Conservation (phyloP, 2,888 invertebrate genomes). For the Odiellus spinosus region DNA sequence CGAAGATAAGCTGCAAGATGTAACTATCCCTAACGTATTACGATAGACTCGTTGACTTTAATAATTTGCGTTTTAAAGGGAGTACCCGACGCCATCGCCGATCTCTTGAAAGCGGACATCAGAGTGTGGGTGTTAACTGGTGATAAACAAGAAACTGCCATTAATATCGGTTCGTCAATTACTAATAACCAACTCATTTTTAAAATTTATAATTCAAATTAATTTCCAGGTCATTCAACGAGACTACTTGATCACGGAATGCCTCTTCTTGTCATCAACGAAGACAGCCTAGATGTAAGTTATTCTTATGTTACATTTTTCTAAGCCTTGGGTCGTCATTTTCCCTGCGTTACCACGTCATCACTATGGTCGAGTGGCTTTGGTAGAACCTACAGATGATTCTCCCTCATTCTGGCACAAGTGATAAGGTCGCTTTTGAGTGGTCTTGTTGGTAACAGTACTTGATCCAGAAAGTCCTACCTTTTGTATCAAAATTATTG, state of each 20-base stretch:
- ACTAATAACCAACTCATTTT: neutral
- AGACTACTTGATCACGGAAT: constrained; percentile 59
- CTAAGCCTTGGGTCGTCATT: no score
- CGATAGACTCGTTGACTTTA: neutral
- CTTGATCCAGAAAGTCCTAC: no score
- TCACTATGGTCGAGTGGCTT: no score
- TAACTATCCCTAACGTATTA: constrained; percentile 21
- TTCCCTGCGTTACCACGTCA: neutral
- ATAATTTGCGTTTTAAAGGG: constrained; percentile 31
- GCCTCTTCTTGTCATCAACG: constrained; percentile 75
- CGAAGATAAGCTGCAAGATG: constrained; percentile 86
- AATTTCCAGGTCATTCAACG: constrained; percentile 59
- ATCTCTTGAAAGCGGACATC: constrained; percentile 81
- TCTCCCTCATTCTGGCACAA: no score
- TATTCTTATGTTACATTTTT: no score
- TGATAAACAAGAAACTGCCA: constrained; percentile 98
- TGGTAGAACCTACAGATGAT: neutral
- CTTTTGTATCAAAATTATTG: no score
- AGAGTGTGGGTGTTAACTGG: constrained; percentile 96
- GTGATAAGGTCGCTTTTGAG: no score
- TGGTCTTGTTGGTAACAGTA: no score
- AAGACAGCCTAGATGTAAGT: constrained; percentile 77
- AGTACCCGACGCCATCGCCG: constrained; percentile 90
- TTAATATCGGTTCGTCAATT: constrained; percentile 59
- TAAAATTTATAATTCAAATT: neutral